These are phyloP conservation scores for Ctenodactylus gundi DNA, from an alignment of 2,113 vertebrate species.

Conservation along the genomic window DNA sequence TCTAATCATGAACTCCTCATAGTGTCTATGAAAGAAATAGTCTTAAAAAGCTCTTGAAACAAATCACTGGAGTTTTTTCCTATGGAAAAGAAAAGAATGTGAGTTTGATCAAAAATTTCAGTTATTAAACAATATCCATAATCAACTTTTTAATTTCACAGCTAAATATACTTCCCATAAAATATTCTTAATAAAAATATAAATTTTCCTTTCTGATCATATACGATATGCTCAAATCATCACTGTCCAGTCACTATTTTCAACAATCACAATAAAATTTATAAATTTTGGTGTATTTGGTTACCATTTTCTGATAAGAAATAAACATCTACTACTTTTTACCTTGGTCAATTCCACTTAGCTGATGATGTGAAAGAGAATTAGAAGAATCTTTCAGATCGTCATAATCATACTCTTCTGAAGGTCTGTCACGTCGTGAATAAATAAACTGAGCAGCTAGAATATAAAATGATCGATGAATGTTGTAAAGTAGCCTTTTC, in stretches of 20 bases:
- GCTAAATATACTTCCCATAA: not conserved
- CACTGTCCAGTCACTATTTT: slow-evolving; percentile 1
- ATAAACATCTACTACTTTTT: slow-evolving; percentile 33
- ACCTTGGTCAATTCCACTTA: slow-evolving; percentile 92
- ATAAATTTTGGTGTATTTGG: not conserved
- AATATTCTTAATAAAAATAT: slow-evolving; percentile 14
- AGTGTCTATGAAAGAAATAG: not conserved
- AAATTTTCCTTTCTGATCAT: slow-evolving; percentile 15
- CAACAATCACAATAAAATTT: slow-evolving; percentile 18
- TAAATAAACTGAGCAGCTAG: slow-evolving; percentile 99
- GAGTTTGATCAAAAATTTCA: not conserved
- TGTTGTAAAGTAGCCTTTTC: not conserved
- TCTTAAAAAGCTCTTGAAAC: slow-evolving; percentile 10
- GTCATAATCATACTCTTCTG: slow-evolving; percentile 86
- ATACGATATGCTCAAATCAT: not conserved
- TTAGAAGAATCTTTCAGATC: slow-evolving; percentile 84
- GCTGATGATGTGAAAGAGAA: slow-evolving; percentile 81
- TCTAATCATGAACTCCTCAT: not conserved
- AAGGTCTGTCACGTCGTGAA: slow-evolving; percentile 91
- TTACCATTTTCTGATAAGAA: slow-evolving; percentile 23
- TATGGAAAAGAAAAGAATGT: slow-evolving; percentile 3
- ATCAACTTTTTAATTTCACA: not conserved
- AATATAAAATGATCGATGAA: slow-evolving; percentile 71
- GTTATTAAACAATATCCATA: not conserved
- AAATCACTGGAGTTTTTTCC: slow-evolving; percentile 20